phyloP scores from a whole-genome alignment of 2,113 vertebrate species.

The Macroglossus sobrinus region DNA sequence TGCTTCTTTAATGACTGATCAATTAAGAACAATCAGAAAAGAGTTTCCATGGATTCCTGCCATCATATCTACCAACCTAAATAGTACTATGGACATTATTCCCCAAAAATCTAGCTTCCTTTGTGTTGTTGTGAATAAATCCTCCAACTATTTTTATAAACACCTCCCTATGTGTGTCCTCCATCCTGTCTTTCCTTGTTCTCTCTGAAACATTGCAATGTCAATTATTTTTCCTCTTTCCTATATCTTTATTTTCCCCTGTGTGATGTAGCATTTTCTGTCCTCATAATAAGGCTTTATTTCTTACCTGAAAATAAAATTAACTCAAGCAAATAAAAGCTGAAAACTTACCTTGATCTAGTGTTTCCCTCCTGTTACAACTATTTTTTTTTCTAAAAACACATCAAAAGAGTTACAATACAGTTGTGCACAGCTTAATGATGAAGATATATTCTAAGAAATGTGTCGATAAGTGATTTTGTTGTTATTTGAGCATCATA shows the following conservation, averaged over 20 bases:
- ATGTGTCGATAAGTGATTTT: too few species aligned
- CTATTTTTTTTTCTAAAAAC: background rate
- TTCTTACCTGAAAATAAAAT: background rate
- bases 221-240: background rate
- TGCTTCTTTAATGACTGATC: background rate
- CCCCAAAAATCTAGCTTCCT: background rate
- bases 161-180: fast-evolving
- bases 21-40: background rate
- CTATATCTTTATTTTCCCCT: background rate
- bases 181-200: background rate
- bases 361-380: background rate
- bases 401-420: background rate
- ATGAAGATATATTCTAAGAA: background rate
- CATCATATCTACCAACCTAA: background rate
- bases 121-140: background rate
- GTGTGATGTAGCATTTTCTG: background rate
- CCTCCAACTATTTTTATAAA: too few species aligned
- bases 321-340: background rate
- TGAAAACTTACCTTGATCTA: background rate
- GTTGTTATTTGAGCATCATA: background rate
- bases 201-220: background rate
- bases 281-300: background rate
- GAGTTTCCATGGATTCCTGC: background rate
- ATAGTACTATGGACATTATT: too few species aligned
- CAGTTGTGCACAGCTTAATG: background rate